Conservation (phyloP, 30 jellyfish, hydroid and myxozoan species). For the Turritopsis rubra region DNA sequence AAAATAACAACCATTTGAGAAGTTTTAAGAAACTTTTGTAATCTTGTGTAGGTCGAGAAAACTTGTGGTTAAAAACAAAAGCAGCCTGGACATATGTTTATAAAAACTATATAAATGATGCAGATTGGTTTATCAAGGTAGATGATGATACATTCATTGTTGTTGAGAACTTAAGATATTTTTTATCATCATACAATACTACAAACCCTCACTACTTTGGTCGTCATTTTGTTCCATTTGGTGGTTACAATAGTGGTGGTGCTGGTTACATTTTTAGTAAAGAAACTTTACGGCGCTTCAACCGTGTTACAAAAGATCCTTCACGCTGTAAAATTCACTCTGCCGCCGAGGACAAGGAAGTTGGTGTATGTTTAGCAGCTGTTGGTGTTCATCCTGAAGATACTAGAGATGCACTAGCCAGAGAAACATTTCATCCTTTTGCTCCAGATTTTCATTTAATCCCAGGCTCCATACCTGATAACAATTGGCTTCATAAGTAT, state of each 20-base stretch:
- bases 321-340: conserved; percentile 56
- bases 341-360: conserved; percentile 87
- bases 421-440: conserved; percentile 88
- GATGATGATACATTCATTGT: conserved; percentile 93
- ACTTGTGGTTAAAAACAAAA: conserved; percentile 78
- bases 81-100: conserved; percentile 88
- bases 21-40: neutral
- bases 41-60: conserved; percentile 38
- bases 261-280: conserved; percentile 91
- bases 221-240: conserved; percentile 83
- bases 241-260: conserved; percentile 98
- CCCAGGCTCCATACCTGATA: conserved; percentile 52
- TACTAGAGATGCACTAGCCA: conserved; percentile 70
- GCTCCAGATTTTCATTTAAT: conserved; percentile 72
- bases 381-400: conserved; percentile 69
- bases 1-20: neutral
- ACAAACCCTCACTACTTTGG: conserved; percentile 79
- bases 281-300: conserved; percentile 48
- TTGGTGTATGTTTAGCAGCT: conserved; percentile 71
- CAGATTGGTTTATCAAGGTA: conserved; percentile 96
- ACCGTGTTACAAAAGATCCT: conserved; percentile 61
- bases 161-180: conserved; percentile 72
- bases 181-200: conserved; percentile 57
- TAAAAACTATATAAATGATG: conserved; percentile 64
- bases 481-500: conserved; percentile 86